These are phyloP conservation scores for Eufriesea mexicana DNA, from an alignment of 1,140 invertebrate species.

Conservation along the genomic window DNA sequence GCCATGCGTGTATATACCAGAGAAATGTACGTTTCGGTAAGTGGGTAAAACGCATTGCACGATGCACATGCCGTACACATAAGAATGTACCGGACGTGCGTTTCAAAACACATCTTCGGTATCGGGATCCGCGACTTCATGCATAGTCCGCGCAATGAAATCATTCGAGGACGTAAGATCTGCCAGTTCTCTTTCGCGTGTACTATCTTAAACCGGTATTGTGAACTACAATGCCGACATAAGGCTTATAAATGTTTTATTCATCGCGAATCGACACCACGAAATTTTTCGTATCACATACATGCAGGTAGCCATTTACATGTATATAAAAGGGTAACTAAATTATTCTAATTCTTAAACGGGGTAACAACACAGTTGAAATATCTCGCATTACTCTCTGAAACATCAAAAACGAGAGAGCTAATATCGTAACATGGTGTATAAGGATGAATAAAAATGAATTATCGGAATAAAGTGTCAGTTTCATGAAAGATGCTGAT, in stretches of 20 bases:
- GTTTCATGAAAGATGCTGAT: no score
- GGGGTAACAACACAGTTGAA: no score
- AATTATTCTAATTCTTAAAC: no score
- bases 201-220: neutral
- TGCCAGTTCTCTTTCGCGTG: neutral
- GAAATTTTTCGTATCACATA: neutral
- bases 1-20: conserved; percentile 12
- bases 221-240: no score
- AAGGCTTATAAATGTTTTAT: neutral
- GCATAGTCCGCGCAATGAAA: neutral
- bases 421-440: no score
- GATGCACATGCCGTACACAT: conserved; percentile 26
- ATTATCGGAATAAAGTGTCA: no score
- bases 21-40: conserved; percentile 22
- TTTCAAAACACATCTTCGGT: conserved; percentile 21
- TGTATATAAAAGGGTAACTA: no score
- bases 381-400: neutral
- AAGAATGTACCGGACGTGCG: conserved; percentile 19
- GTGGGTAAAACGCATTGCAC: conserved; percentile 16
- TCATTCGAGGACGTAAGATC: neutral
- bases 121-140: neutral
- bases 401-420: neutral
- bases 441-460: no score
- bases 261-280: neutral
- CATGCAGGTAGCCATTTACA: neutral